Base-by-base conservation (phyloP, 2,888 invertebrate genomes). In the Pegoplata infirma region DNA sequence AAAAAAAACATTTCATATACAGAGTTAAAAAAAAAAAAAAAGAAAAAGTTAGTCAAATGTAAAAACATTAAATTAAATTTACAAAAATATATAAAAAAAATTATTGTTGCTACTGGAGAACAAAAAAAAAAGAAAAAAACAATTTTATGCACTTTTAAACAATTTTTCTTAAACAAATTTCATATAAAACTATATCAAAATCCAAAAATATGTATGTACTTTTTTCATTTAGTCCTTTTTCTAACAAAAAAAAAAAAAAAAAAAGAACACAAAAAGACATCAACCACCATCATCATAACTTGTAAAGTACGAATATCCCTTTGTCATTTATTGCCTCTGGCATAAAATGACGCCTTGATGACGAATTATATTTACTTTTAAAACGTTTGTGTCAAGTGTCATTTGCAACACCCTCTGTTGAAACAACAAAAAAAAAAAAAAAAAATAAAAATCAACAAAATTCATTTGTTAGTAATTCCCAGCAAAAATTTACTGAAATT, bases 321-420 rank as follows among this genome's bases (percentile, higher is more conserved):
- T 74, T 74, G 74, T 69, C 64, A 69, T 69, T 74, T 78, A 73
- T 69, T 36, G 79, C 79, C 63, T 56, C 56, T 47, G 67, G 79
- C 75, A 67, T 79, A 58, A 67, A 72, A 67, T 79, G 79, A 79
- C 79, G 79, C 75, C 79, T 79, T 75, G 75, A 79, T 79, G 79
- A 79, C 79, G 79, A 79, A 79, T 79, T 79, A 79, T 75, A 79
- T 79, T 79, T 79, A 75, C 79, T 79, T 79, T 72, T 63, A 79
- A 79, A 79, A 79, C 75, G 79, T 67, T 79, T 75, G 63, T 79
- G 75, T 79, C 79, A 79, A 79, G 79, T 79, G 79, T 79, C 79
- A 79, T 75, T 79, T 79, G 79, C 79, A 75, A 79, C 79, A 79
- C 79, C 71, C 79, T 67, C 79, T 58, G 63, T 67, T 63, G 55